phyloP scores from a whole-genome alignment of 2,113 vertebrate genomes.

The Lasiurus borealis region DNA sequence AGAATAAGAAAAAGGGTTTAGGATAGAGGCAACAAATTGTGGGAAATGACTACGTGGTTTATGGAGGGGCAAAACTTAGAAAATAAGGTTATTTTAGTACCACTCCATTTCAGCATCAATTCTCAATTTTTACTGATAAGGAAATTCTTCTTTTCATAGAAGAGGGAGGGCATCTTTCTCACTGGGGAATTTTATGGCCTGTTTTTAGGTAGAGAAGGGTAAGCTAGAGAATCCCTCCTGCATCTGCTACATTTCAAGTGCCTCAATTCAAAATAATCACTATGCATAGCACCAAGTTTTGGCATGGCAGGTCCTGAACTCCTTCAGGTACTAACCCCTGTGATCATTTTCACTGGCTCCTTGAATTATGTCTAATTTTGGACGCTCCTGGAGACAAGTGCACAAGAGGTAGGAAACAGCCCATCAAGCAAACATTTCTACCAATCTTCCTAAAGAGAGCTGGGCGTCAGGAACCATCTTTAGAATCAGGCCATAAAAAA shows the following conservation, averaged over 20 bases:
- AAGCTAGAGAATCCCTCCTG: neutral
- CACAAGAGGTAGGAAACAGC: neutral
- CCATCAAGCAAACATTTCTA: neutral
- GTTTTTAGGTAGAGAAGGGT: neutral
- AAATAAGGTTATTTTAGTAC: neutral
- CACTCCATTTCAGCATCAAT: neutral
- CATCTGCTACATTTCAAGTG: neutral
- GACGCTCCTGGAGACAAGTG: neutral
- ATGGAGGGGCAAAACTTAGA: neutral
- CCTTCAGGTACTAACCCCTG: neutral
- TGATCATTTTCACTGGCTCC: neutral
- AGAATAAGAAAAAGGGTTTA: neutral
- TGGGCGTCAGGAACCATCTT: neutral
- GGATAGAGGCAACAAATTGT: neutral
- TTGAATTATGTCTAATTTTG: neutral
- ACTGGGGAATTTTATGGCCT: neutral
- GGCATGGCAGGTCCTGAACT: neutral
- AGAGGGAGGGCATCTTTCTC: neutral
- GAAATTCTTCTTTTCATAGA: neutral
- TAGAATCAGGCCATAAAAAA: neutral
- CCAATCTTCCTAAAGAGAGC: constrained; percentile 7
- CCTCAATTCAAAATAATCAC: neutral
- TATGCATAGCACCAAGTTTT: neutral
- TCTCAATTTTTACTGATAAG: neutral
- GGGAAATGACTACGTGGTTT: neutral